phyloP scores from a whole-genome alignment of 1,140 invertebrate genomes.

The Ladona fulva region DNA sequence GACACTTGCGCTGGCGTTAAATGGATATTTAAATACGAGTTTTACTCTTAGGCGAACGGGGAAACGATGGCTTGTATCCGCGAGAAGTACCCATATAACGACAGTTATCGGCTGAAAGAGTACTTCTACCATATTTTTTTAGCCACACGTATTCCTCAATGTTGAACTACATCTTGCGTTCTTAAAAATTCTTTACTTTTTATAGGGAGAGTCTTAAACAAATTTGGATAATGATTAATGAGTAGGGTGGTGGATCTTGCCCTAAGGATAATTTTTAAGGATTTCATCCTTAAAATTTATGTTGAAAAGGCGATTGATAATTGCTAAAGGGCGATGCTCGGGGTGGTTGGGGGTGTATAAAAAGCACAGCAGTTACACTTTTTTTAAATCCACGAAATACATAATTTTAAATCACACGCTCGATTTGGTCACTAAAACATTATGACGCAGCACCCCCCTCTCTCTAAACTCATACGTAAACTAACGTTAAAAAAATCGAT shows the following conservation, averaged over 20 bases:
- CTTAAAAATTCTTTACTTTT: background rate
- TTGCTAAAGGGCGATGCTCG: background rate
- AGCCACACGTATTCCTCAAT: background rate
- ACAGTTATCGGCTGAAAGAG: background rate
- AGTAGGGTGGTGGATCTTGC: too few relatives aligned
- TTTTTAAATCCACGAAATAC: background rate
- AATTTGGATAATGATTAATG: too few relatives aligned
- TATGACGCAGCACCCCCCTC: background rate
- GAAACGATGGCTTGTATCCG: background rate
- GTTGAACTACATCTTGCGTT: background rate
- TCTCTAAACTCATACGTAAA: background rate
- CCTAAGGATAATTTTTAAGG: too few relatives aligned
- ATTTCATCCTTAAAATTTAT: too few relatives aligned
- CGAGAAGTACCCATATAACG: background rate
- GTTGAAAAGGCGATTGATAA: background rate
- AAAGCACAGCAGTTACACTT: conserved; percentile 5
- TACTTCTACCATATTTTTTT: background rate
- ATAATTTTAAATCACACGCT: background rate
- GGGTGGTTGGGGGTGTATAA: background rate
- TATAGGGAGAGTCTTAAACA: background rate
- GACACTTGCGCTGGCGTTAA: background rate
- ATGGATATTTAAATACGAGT: background rate
- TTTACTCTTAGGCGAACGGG: background rate
- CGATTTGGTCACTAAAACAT: background rate
- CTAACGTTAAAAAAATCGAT: background rate